A percentile compares a stretch with the other conserved stretches of the same genome.
Conservation (phyloP, 1,140 invertebrate genomes). For the Andricus grossulariae region DNA sequence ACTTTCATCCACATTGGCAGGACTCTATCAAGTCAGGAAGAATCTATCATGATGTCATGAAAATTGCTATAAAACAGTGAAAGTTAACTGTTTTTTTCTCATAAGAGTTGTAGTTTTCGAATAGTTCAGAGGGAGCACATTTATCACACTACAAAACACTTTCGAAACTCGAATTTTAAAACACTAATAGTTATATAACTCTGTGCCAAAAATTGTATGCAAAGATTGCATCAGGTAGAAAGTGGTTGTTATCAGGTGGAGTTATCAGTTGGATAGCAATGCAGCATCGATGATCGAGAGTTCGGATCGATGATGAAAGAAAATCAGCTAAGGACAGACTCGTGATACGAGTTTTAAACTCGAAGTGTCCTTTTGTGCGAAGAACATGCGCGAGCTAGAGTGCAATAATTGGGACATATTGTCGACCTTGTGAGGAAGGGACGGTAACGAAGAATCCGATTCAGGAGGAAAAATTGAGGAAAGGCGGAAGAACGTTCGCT, state of each 20-base stretch:
- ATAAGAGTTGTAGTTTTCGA: not conserved
- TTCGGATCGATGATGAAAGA: slow-evolving; percentile 20
- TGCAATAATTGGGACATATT: slow-evolving; percentile 9
- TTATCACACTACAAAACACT: not conserved
- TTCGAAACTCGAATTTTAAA: slow-evolving; percentile 17
- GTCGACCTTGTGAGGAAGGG: slow-evolving; percentile 25
- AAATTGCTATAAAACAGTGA: slow-evolving; percentile 26
- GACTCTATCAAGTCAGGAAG: slow-evolving; percentile 10
- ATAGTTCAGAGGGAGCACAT: not conserved
- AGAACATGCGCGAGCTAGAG: not conserved
- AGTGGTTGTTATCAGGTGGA: not conserved
- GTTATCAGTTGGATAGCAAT: not conserved
- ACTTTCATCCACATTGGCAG: not conserved
- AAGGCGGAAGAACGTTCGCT: slow-evolving; percentile 30
- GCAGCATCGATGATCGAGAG: slow-evolving; percentile 1
- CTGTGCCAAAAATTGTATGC: not conserved
- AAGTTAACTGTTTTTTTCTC: slow-evolving; percentile 27
- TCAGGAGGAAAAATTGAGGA: slow-evolving; percentile 26
- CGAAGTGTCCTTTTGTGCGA: slow-evolving; percentile 6
- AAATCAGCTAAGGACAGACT: slow-evolving; percentile 30
- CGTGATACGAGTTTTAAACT: slow-evolving; percentile 29
- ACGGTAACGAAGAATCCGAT: slow-evolving; percentile 6
- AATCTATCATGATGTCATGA: slow-evolving; percentile 19
- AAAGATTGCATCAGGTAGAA: not conserved
- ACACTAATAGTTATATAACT: not conserved